Percentiles rank a stretch among this genome's conserved stretches.
phyloP scores from a whole-genome alignment of 2,888 invertebrate genomes.

The Hipparchia sbordonii region DNA sequence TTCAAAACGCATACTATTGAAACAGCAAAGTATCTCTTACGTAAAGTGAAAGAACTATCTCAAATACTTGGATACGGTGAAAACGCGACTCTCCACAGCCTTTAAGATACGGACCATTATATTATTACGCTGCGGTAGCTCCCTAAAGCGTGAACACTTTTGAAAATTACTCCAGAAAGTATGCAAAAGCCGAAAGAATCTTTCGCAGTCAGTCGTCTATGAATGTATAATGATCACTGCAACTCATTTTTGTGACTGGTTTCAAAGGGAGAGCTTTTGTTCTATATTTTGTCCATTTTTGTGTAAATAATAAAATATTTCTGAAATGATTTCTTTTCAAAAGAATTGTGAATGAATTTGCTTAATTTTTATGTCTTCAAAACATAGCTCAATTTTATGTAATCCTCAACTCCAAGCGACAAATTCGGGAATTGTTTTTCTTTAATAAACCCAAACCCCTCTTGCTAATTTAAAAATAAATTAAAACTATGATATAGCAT shows the following conservation, averaged over 20 bases:
- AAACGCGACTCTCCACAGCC: slow-evolving; percentile 37
- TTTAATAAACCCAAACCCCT: background rate
- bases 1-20: slow-evolving; percentile 35
- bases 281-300: slow-evolving; percentile 40
- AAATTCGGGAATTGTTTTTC: background rate
- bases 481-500: background rate
- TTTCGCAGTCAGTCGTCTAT: slow-evolving; percentile 71
- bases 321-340: background rate
- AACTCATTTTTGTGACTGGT: slow-evolving; percentile 46
- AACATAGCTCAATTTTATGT: background rate
- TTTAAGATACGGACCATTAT: slow-evolving; percentile 64
- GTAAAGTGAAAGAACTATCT: slow-evolving; percentile 40
- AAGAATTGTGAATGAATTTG: background rate
- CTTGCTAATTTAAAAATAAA: no score
- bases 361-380: background rate
- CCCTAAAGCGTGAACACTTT: slow-evolving; percentile 62
- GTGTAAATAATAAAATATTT: slow-evolving; percentile 38
- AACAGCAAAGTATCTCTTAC: slow-evolving; percentile 39
- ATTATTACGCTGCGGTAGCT: slow-evolving; percentile 73
- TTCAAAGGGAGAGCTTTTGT: slow-evolving; percentile 44
- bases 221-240: slow-evolving; percentile 76
- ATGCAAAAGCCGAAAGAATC: slow-evolving; percentile 61
- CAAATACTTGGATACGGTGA: slow-evolving; percentile 37
- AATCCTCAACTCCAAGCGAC: background rate
- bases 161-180: slow-evolving; percentile 63